These are phyloP conservation scores for Holcopasites calliopsidis DNA, from an alignment of 1,140 invertebrate species.

Conservation along the genomic window DNA sequence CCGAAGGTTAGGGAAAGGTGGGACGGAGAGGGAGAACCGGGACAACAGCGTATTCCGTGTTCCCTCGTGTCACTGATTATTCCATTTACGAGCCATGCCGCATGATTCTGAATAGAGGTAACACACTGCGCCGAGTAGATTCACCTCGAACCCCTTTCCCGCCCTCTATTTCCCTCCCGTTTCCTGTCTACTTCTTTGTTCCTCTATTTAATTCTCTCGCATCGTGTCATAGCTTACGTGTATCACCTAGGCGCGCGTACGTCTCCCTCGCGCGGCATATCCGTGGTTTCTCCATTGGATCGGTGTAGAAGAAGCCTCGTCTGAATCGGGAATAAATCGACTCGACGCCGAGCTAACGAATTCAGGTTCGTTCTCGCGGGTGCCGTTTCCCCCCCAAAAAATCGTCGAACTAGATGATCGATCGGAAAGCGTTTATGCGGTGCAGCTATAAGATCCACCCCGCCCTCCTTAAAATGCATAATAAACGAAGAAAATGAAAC, in stretches of 20 bases:
- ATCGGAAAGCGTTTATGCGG: constrained; percentile 13
- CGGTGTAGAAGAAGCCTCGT: constrained; percentile 29
- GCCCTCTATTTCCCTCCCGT: constrained; percentile 29
- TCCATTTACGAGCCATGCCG: constrained; percentile 72
- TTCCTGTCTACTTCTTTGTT: neutral
- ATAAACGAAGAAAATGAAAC: neutral
- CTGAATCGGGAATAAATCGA: constrained; percentile 59
- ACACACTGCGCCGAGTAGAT: constrained; percentile 56
- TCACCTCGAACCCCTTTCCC: constrained; percentile 40
- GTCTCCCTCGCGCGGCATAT: constrained; percentile 22
- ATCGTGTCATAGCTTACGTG: neutral
- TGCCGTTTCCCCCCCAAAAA: constrained; percentile 6
- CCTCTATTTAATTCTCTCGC: neutral
- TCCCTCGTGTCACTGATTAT: constrained; percentile 77
- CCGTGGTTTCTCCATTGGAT: neutral
- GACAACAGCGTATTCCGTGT: constrained; percentile 67
- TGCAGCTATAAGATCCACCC: no score
- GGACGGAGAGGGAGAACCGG: constrained; percentile 43
- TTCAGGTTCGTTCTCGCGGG: constrained; percentile 20
- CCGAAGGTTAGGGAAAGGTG: constrained; percentile 54
- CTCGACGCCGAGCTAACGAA: constrained; percentile 21
- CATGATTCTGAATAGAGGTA: constrained; percentile 72
- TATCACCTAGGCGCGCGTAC: neutral
- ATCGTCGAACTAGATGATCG: neutral
- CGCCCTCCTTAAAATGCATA: no score